Conservation (phyloP, 2,888 invertebrate genomes). For the Flexamia atlantica region DNA sequence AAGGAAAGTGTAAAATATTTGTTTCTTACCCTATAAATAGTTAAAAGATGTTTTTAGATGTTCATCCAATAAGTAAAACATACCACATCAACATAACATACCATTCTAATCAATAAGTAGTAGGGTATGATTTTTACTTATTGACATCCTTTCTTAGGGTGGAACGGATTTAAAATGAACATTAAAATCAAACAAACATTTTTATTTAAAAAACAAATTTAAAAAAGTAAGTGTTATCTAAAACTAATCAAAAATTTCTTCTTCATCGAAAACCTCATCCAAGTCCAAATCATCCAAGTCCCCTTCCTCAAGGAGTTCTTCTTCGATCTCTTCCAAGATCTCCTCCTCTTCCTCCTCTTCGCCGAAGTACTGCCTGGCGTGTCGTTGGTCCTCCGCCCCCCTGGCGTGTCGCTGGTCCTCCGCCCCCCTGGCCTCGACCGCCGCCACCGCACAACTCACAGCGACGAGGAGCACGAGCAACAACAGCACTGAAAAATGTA, state of each 20-base stretch:
- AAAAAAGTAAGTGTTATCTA: too few relatives aligned
- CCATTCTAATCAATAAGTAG: too few relatives aligned
- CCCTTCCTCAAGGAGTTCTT: neutral
- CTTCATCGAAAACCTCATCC: neutral
- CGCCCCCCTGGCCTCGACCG: neutral
- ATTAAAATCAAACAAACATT: too few relatives aligned
- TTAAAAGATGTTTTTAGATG: too few relatives aligned
- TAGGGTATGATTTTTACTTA: too few relatives aligned
- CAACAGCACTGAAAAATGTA: neutral
- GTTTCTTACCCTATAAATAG: too few relatives aligned
- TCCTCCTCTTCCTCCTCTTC: neutral
- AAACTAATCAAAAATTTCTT: neutral
- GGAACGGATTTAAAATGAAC: too few relatives aligned
- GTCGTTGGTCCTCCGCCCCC: neutral
- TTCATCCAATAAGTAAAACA: too few relatives aligned
- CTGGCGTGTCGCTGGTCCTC: neutral
- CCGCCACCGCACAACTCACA: neutral
- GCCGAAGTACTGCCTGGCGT: neutral
- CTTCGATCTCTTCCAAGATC: neutral
- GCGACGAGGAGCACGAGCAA: neutral
- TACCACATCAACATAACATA: too few relatives aligned
- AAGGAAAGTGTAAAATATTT: too few relatives aligned
- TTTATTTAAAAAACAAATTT: too few relatives aligned
- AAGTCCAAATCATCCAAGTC: neutral
- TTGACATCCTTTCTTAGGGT: too few relatives aligned